A percentile compares a stretch with the other conserved stretches of the same genome.
Evolutionary conservation across 2,113 vertebrate species (phyloP).

Genomic region (Clarias batrachus): DNA sequence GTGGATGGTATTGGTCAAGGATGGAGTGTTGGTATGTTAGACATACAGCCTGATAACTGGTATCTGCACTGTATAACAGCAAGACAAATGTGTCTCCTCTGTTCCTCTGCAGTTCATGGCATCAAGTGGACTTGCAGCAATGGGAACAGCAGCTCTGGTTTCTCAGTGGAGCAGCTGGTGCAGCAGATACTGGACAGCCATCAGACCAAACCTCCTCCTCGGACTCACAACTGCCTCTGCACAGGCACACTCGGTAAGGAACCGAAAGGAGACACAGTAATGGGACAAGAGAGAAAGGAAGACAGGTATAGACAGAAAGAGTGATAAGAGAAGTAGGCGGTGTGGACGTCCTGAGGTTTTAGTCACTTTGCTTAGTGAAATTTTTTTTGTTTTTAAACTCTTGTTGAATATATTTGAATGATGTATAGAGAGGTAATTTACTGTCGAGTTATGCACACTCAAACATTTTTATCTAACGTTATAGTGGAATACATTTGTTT

Average conservation of each 20-base stretch:
- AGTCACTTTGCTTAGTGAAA: not conserved
- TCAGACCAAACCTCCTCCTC: conserved; percentile 98
- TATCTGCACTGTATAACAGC: conserved; percentile 62
- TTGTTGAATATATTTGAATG: not conserved
- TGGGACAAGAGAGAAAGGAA: conserved; percentile 41
- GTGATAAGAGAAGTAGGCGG: conserved; percentile 29
- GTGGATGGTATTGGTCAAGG: not conserved
- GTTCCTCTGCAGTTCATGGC: conserved; percentile 90
- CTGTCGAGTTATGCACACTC: not conserved
- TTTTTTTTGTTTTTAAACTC: not conserved
- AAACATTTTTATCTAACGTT: not conserved
- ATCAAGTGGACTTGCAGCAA: conserved; percentile 99
- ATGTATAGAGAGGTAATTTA: not conserved
- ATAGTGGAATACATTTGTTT: not conserved
- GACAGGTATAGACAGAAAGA: conserved; percentile 34
- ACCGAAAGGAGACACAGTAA: conserved; percentile 33
- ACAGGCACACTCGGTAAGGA: conserved; percentile 95
- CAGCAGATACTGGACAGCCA: conserved; percentile 99
- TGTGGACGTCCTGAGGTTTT: not conserved
- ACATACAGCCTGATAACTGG: conserved; percentile 44
- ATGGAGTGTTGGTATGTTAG: conserved; percentile 28
- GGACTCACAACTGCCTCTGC: conserved; percentile 99
- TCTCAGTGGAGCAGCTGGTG: conserved; percentile 99
- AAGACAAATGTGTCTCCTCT: conserved; percentile 76
- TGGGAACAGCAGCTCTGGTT: conserved; percentile 97